phyloP scores from a whole-genome alignment of 2,797 vertebrate species.

The Cottoperca gobio region DNA sequence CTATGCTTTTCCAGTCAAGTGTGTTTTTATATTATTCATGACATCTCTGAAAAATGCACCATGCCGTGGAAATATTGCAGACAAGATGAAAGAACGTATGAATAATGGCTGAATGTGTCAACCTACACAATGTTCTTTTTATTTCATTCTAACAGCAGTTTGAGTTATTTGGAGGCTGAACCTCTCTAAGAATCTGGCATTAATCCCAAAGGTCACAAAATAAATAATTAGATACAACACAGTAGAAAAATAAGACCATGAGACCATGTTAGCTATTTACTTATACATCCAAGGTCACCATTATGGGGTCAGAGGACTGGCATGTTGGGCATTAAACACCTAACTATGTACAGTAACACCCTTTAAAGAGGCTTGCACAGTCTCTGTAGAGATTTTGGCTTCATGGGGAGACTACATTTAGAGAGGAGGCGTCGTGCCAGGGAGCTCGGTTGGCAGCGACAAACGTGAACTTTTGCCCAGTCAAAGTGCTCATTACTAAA shows the following conservation, averaged over 20 bases:
- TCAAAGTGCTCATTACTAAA: constrained; percentile 63
- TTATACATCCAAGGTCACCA: constrained; percentile 54
- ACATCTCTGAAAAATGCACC: constrained; percentile 47
- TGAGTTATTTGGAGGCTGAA: constrained; percentile 35
- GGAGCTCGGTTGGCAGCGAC: constrained; percentile 48
- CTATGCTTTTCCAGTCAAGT: constrained; percentile 50
- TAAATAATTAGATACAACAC: constrained; percentile 50
- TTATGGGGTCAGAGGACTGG: constrained; percentile 45
- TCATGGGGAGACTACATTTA: constrained; percentile 45
- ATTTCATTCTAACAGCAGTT: constrained; percentile 43
- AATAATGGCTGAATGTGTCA: constrained; percentile 35
- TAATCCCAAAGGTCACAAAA: constrained; percentile 54
- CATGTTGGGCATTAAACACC: constrained; percentile 43
- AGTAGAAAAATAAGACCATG: constrained; percentile 78
- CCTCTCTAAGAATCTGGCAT: constrained; percentile 40
- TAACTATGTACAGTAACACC: constrained; percentile 46
- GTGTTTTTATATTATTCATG: constrained; percentile 43
- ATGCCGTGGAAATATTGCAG: constrained; percentile 23
- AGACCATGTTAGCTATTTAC: constrained; percentile 50
- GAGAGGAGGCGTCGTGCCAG: constrained; percentile 42
- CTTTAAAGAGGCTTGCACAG: constrained; percentile 27
- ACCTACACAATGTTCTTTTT: constrained; percentile 35
- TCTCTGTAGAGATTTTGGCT: constrained; percentile 47
- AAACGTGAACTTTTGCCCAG: constrained; percentile 49
- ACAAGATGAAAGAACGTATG: constrained; percentile 47